These are phyloP conservation scores for Macaca fascicularis DNA, from an alignment of 2,113 vertebrate genomes.

Conservation along the genomic window T2T-MFA8v1.1 NC_088389.1:44498501-44499000, in stretches of 20 bases:
- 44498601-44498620: neutral
- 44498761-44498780: too few relatives aligned
- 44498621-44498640: neutral
- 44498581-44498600: accelerated
- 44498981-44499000: neutral
- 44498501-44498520: too few relatives aligned
- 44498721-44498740: neutral
- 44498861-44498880: neutral
- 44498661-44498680: accelerated
- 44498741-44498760: neutral
- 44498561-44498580: neutral
- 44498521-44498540: too few relatives aligned
- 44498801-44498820: neutral
- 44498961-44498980: neutral
- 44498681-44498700: neutral
- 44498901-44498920: neutral
- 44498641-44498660: neutral
- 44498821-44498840: neutral
- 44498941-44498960: neutral
- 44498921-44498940: neutral
- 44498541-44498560: neutral
- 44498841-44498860: neutral
- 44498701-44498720: neutral
- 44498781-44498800: neutral
- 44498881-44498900: neutral